Base-by-base conservation (phyloP, 2,113 vertebrate species). In the Bujurquina vittata region DNA sequence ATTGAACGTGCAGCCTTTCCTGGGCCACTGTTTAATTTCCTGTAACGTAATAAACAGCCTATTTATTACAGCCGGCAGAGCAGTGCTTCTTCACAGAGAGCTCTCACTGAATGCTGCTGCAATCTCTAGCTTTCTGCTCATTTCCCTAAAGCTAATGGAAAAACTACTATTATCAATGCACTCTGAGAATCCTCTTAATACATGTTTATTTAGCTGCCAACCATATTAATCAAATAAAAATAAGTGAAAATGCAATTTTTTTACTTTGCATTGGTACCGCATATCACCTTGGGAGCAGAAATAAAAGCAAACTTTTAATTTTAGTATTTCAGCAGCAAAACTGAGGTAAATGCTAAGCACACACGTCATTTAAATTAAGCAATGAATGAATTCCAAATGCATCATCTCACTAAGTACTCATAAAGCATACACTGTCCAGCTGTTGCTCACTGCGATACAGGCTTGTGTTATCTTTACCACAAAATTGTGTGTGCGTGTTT, bases 41-140 rank as follows among this genome's bases (percentile, higher is more conserved):
- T 94, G 92, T 93, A 91, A 94, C 89, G 79, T 92, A 93, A 93
- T 94, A 93, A 95, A 93, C 90, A 90, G 90, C 79, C 91, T 92
- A 92, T 94, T 94, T 93, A 93, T 93, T 94, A 92, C 87, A 85
- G 87, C 78, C 63, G 75, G 84, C 87, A 91, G 88, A 92, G 85
- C 84, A 77, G 52, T 18, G 83, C 73, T 87, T 88, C 89, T 90
- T 90, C 65, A 4, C 85, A 87, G 89, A 91, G 78, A 79, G 82
- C 78, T 85, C 77, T 85, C 79, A 18, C 56, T 61, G 65, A 84
- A 84, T 43, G 60, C 84, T 83, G 75, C 85, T 73, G 83, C 86
- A 85, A 73, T 82, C 72, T 67, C 67, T 75, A 46, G 75, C 60
- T 86, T 87, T 83, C 29, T 84, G 82, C 40, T 89, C 84, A 86